Evolutionary conservation across 53 echinoderm and acorn worm species (phyloP).

Genomic region (Luidia sarsii): DNA sequence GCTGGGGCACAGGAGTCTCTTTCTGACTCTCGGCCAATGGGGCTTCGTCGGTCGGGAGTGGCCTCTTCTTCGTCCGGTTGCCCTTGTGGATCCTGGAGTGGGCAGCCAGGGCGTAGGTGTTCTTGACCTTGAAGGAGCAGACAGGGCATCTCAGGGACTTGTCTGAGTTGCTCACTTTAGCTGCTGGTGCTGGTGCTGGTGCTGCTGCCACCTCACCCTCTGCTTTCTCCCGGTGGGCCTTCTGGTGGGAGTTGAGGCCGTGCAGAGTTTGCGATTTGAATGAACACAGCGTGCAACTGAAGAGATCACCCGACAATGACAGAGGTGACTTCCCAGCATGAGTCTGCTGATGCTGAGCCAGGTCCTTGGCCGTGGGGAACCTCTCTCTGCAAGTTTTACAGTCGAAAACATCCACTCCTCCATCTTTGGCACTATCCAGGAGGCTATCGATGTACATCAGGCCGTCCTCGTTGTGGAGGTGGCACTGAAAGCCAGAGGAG

Average conservation of each 20-base stretch:
- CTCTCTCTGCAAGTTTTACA: neutral
- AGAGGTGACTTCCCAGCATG: no score
- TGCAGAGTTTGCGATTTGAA: constrained; percentile 1
- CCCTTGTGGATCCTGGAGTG: constrained; percentile 48
- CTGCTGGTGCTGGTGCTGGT: neutral
- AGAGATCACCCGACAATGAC: neutral
- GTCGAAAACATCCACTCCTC: neutral
- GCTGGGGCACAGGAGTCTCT: neutral
- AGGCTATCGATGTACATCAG: neutral
- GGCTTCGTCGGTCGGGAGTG: no score
- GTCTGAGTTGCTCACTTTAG: no score
- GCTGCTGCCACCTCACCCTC: neutral
- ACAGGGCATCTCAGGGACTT: constrained; percentile 12
- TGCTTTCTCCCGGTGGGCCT: neutral
- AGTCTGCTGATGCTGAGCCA: neutral
- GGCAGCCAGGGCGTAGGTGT: constrained; percentile 41
- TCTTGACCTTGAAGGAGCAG: constrained; percentile 31
- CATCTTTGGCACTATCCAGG: neutral
- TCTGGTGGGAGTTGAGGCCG: constrained; percentile 9
- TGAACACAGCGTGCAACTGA: constrained; percentile 29
- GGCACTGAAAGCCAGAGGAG: constrained; percentile 50
- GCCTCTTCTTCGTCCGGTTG: neutral
- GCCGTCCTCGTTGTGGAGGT: constrained; percentile 32
- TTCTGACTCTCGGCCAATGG: no score
- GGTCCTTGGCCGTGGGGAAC: neutral